phyloP scores from a whole-genome alignment of 1,140 invertebrate species.

The Pantala flavescens region DNA sequence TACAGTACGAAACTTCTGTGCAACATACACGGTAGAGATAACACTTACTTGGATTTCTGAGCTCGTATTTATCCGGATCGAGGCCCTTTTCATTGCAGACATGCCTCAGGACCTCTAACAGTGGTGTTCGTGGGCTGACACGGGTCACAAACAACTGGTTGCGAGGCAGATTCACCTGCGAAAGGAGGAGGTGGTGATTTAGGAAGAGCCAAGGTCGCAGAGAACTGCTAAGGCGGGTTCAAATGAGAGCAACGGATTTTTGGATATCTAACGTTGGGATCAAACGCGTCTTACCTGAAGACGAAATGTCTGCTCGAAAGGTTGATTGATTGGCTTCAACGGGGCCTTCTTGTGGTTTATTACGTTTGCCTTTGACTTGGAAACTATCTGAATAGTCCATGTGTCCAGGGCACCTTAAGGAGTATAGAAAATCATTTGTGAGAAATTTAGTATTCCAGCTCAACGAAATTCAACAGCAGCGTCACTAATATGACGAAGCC shows the following conservation, averaged over 20 bases:
- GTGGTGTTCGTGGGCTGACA: constrained; percentile 52
- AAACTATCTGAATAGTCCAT: constrained; percentile 46
- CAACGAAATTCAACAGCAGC: too few species aligned
- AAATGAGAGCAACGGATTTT: too few species aligned
- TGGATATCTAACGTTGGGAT: too few species aligned
- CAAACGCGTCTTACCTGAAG: constrained; percentile 39
- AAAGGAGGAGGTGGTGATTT: not conserved
- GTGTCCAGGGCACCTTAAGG: constrained; percentile 39
- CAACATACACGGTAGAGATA: not conserved
- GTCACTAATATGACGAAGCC: too few species aligned
- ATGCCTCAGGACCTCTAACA: constrained; percentile 55
- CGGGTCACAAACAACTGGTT: constrained; percentile 70
- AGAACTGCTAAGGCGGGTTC: too few species aligned
- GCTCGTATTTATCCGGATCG: constrained; percentile 61
- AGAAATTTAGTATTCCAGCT: too few species aligned
- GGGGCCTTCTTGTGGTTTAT: constrained; percentile 34
- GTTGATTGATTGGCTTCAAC: constrained; percentile 39
- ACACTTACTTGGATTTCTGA: constrained; percentile 61
- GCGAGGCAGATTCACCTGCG: constrained; percentile 66
- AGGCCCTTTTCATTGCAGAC: constrained; percentile 74
- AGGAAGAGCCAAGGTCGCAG: too few species aligned
- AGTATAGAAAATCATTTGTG: too few species aligned
- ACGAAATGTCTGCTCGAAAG: constrained; percentile 65
- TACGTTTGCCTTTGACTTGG: constrained; percentile 43
- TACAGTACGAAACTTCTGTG: too few species aligned